Evolutionary conservation across 2,888 invertebrate species (phyloP).

Genomic region (Orthonevra nobilis): DNA sequence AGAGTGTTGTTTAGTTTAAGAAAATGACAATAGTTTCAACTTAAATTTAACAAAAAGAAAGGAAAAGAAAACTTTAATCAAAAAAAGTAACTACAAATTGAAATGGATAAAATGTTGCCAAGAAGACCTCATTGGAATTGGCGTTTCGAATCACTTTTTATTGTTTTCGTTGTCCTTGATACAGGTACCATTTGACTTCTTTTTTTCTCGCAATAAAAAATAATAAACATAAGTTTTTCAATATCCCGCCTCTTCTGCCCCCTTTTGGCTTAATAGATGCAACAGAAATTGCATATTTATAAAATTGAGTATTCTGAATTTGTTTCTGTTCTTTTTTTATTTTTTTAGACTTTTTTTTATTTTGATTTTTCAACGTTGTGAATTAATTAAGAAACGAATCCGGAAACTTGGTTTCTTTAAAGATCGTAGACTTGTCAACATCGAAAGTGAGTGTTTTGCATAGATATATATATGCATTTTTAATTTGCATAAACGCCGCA

Average conservation of each 20-base stretch:
- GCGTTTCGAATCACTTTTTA: constrained; percentile 50
- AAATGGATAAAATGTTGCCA: constrained; percentile 35
- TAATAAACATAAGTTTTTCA: neutral
- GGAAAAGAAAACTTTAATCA: constrained; percentile 9
- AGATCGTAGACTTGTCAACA: constrained; percentile 4
- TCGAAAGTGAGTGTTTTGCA: neutral
- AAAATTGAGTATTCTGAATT: constrained; percentile 39
- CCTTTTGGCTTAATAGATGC: constrained; percentile 20
- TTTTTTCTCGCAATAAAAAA: neutral
- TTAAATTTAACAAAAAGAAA: constrained; percentile 19
- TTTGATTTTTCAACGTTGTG: constrained; percentile 22
- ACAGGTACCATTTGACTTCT: constrained; percentile 45
- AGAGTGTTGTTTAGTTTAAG: neutral
- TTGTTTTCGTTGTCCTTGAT: constrained; percentile 67
- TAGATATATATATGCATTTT: too few relatives aligned
- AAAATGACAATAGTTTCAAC: constrained; percentile 31
- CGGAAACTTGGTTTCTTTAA: constrained; percentile 41
- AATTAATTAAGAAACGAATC: constrained; percentile 52
- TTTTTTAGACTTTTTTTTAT: neutral
- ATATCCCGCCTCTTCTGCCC: constrained; percentile 5
- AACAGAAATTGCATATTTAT: constrained; percentile 55
- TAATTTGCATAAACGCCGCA: too few relatives aligned
- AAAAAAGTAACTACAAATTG: neutral
- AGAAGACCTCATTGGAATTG: constrained; percentile 43
- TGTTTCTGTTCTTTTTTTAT: constrained; percentile 1